These are phyloP conservation scores for Scaptomyza flava DNA, from an alignment of 2,888 invertebrate genomes.

Conservation along the genomic window DNA sequence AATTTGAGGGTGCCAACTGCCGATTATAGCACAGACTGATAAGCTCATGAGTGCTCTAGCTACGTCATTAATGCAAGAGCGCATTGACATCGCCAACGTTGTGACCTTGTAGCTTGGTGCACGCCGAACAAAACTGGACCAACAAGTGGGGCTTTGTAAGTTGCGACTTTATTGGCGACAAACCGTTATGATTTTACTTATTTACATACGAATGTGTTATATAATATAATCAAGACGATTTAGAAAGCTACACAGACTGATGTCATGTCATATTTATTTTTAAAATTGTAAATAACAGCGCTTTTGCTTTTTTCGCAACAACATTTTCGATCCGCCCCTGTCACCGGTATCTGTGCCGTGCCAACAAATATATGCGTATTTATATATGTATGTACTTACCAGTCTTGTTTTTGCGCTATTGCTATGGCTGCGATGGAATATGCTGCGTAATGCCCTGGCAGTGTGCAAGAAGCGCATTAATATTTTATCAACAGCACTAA, in stretches of 20 bases:
- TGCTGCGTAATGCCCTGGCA: conserved; percentile 31
- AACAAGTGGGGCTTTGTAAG: conserved; percentile 62
- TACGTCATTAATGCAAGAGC: conserved; percentile 32
- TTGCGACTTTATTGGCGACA: conserved; percentile 6
- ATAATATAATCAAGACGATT: conserved; percentile 9
- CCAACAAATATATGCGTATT: neutral
- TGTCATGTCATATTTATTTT: conserved; percentile 62
- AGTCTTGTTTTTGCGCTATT: conserved; percentile 29
- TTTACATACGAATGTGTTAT: conserved; percentile 8
- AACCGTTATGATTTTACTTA: neutral
- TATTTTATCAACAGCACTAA: conserved; percentile 1
- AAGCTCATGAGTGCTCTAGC: conserved; percentile 28
- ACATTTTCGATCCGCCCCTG: conserved; percentile 12
- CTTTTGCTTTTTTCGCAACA: conserved; percentile 38
- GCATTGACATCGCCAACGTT: conserved; percentile 44
- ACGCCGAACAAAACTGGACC: conserved; percentile 31
- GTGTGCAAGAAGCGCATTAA: conserved; percentile 62
- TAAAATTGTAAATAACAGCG: conserved; percentile 40
- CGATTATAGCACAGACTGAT: conserved; percentile 33
- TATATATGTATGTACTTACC: conserved; percentile 39
- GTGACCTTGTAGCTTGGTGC: conserved; percentile 61
- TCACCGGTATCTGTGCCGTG: neutral
- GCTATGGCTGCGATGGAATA: conserved; percentile 41
- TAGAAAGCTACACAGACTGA: conserved; percentile 9
- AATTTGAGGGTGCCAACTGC: conserved; percentile 7